These are phyloP conservation scores for Aplochiton taeniatus DNA, from an alignment of 2,797 vertebrate species.

Conservation along the genomic window DNA sequence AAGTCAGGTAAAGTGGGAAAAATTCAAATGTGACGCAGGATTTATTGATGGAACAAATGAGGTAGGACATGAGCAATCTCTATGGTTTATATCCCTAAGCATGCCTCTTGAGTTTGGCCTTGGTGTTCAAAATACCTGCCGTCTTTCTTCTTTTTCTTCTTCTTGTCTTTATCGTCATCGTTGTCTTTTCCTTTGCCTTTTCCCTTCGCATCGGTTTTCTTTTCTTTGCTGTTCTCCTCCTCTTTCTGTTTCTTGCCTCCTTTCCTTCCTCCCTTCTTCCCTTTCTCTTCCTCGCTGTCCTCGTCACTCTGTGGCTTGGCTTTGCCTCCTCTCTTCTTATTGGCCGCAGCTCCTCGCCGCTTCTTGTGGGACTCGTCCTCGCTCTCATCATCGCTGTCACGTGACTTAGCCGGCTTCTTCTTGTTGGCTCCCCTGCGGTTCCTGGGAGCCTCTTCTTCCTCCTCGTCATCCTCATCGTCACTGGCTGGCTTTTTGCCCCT, in stretches of 20 bases:
- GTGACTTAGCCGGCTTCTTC: slow-evolving; percentile 59
- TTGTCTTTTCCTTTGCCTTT: slow-evolving; percentile 53
- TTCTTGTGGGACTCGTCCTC: slow-evolving; percentile 63
- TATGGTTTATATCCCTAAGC: too few relatives aligned
- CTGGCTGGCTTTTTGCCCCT: slow-evolving; percentile 60
- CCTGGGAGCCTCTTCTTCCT: slow-evolving; percentile 54
- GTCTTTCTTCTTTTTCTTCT: slow-evolving; percentile 69
- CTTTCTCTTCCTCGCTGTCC: slow-evolving; percentile 54
- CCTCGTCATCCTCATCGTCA: slow-evolving; percentile 68
- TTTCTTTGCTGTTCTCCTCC: slow-evolving; percentile 65
- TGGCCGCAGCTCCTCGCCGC: slow-evolving; percentile 54
- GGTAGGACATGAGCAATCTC: too few relatives aligned
- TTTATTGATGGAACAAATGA: not conserved
- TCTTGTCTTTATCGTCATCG: slow-evolving; percentile 54
- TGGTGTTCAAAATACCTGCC: slow-evolving; percentile 59
- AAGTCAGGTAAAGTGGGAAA: not conserved
- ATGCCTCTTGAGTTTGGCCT: too few relatives aligned
- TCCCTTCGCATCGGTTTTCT: slow-evolving; percentile 63
- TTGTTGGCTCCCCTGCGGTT: slow-evolving; percentile 60
- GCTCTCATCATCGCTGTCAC: slow-evolving; percentile 53
- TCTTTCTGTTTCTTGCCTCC: slow-evolving; percentile 57
- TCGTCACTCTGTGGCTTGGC: slow-evolving; percentile 10
- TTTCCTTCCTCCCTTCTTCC: slow-evolving; percentile 56
- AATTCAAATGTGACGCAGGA: not conserved
- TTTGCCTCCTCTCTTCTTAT: slow-evolving; percentile 63